Percentiles rank a stretch among this genome's conserved stretches.
Conservation (phyloP, 2,797 vertebrate genomes). For the Chaenodraco wilsoni region DNA sequence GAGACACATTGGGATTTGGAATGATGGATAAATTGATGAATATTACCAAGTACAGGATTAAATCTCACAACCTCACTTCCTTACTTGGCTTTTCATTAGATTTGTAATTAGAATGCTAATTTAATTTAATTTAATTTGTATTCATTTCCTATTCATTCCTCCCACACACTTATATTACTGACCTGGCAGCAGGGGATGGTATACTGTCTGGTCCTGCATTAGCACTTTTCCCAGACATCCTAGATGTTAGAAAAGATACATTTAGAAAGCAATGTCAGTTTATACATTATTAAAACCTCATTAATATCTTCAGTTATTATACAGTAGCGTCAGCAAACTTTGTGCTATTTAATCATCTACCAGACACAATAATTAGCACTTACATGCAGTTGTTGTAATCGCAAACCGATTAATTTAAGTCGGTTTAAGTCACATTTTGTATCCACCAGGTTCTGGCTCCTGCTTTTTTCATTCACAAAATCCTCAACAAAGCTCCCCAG, state of each 20-base stretch:
- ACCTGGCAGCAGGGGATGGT: conserved; percentile 74
- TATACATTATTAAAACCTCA: background rate
- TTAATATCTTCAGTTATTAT: background rate
- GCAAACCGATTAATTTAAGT: background rate
- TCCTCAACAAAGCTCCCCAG: background rate
- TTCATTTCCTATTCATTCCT: background rate
- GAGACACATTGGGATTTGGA: background rate
- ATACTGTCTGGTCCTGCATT: conserved; percentile 65
- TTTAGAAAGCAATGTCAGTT: background rate
- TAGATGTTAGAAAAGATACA: conserved; percentile 41
- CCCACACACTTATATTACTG: conserved; percentile 25
- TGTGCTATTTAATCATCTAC: background rate
- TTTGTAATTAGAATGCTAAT: conserved; percentile 6
- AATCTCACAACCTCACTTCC: background rate
- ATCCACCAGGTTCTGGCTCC: background rate
- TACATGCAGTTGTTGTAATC: background rate
- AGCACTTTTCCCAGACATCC: conserved; percentile 77
- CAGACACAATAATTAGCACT: background rate
- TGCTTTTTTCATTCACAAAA: background rate
- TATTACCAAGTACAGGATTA: background rate
- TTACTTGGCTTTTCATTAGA: background rate
- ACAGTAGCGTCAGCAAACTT: background rate
- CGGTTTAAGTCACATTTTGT: background rate
- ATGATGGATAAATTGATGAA: background rate
- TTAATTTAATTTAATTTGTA: background rate